Percentiles rank a stretch among this genome's conserved stretches.
phyloP scores from a whole-genome alignment of 2,888 invertebrate genomes.

The Drosophila hamatofila region DNA sequence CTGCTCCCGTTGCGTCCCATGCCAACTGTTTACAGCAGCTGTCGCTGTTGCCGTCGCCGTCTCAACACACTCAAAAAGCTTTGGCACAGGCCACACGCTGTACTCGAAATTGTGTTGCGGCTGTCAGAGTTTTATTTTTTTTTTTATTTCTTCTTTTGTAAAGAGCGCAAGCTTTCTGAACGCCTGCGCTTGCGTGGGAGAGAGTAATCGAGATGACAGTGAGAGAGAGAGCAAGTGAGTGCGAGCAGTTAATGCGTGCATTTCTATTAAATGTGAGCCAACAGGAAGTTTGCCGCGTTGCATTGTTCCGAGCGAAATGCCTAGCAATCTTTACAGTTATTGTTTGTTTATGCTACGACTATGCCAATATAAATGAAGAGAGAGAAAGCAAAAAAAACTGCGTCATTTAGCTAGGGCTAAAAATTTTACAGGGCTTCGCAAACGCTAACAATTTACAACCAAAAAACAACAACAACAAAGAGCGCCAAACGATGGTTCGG shows the following conservation, averaged over 20 bases:
- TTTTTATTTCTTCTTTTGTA: slow-evolving; percentile 1
- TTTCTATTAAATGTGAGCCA: slow-evolving; percentile 33
- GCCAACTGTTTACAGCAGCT: slow-evolving; percentile 69
- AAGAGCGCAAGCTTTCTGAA: slow-evolving; percentile 32
- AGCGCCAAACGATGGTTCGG: slow-evolving; percentile 36
- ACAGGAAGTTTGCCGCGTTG: slow-evolving; percentile 59
- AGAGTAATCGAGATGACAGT: background rate
- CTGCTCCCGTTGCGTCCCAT: background rate
- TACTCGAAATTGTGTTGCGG: slow-evolving; percentile 74
- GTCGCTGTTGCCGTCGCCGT: slow-evolving; percentile 38
- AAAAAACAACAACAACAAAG: slow-evolving; percentile 34
- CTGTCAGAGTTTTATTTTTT: slow-evolving; percentile 43
- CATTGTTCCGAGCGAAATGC: slow-evolving; percentile 33
- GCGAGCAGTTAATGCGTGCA: slow-evolving; percentile 39
- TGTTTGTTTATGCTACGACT: slow-evolving; percentile 37
- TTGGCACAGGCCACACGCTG: slow-evolving; percentile 40
- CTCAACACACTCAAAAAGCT: slow-evolving; percentile 41
- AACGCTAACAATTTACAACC: slow-evolving; percentile 33
- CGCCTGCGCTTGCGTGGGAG: slow-evolving; percentile 47
- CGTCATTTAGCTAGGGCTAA: slow-evolving; percentile 39
- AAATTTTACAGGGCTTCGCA: slow-evolving; percentile 56
- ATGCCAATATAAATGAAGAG: background rate
- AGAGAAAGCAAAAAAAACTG: slow-evolving; percentile 21
- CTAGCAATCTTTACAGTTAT: slow-evolving; percentile 24
- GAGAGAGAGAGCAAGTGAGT: background rate